Evolutionary conservation across 1,140 invertebrate species (phyloP), one percentile per base, ranked within the genome.

Genomic region (Uloborus diversus): DNA sequence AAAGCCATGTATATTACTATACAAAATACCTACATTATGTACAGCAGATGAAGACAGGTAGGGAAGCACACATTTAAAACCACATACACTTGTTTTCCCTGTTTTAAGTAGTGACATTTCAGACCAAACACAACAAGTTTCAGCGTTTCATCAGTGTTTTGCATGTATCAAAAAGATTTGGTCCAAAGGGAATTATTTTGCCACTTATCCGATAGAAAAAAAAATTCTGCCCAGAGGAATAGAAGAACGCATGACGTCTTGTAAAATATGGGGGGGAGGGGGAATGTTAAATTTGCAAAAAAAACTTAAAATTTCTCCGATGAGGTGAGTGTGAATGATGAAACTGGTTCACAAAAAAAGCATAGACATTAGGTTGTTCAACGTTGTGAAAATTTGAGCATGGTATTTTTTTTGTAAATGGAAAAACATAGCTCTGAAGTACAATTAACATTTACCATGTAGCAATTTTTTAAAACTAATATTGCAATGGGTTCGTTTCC

Each of bases 21-120:
- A 73, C 70, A 73, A 69, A 35, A 59, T 69, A 73, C 56, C 68
- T 73, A 73, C 70, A 73, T 28, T 73, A 73, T 73, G 17, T 73
- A 73, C 70, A 73, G 57, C 56, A 32, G 37, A 73, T 73, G 70
- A 73, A 62, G 32, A 53, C 49, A 2, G 11, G 35, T 69, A 62
- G 70, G 70, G 70, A 73, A 73, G 70, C 70, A 73, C 70, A 73
- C 69, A 71, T 59, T 30, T 30, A 59, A 42, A 71, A 51, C 42
- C 13, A 49, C 23, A 14, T 49, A 68, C 14, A 32, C 4, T 68
- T n/a, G 56, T 59, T 69, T 49, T 62, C 57, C 70, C 14, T 23
- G 28, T 59, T 57, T 25, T 32, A 42, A 71, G 32, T 69, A 53
- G 17, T 32, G 42, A 68, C 33, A 56, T 28, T 35, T 37, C 4